These are phyloP conservation scores for Cygnus olor DNA, from an alignment of 2,797 vertebrate species.

Conservation along the genomic window DNA sequence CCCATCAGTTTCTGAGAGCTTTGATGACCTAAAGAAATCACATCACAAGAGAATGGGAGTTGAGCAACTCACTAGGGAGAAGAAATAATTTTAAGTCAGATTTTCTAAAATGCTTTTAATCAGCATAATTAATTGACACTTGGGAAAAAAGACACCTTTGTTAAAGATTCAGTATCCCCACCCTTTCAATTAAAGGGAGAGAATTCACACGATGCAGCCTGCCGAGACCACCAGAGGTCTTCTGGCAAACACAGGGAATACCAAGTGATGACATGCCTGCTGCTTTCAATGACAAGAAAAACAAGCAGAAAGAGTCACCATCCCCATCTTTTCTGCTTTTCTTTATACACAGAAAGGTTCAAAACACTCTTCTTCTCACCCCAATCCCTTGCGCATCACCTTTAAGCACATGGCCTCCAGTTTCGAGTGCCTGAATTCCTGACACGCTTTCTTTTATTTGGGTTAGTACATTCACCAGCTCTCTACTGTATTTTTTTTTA, in stretches of 20 bases:
- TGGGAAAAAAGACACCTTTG: constrained; percentile 20
- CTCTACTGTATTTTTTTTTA: background rate
- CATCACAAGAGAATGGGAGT: background rate
- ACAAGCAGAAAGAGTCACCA: constrained; percentile 46
- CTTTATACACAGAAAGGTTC: constrained; percentile 7
- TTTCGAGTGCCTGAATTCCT: constrained; percentile 14
- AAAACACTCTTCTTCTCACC: background rate
- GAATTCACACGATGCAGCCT: constrained; percentile 16
- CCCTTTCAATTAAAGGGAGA: constrained; percentile 1
- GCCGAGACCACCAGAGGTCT: constrained; percentile 56
- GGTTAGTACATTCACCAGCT: background rate
- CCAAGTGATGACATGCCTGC: constrained; percentile 52
- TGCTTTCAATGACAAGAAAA: constrained; percentile 65
- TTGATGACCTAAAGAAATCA: background rate
- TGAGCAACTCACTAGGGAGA: background rate
- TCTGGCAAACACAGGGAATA: constrained; percentile 40
- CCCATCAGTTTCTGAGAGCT: background rate
- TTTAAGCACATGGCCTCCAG: background rate
- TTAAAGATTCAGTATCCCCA: background rate
- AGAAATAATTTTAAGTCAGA: background rate
- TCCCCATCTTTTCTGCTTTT: constrained; percentile 2
- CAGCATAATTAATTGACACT: constrained; percentile 16
- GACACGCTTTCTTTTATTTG: constrained; percentile 8
- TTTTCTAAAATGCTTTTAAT: constrained; percentile 1
- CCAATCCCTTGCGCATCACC: background rate